phyloP scores from a whole-genome alignment of 2,797 vertebrate genomes.

The Saxicola maurus region DNA sequence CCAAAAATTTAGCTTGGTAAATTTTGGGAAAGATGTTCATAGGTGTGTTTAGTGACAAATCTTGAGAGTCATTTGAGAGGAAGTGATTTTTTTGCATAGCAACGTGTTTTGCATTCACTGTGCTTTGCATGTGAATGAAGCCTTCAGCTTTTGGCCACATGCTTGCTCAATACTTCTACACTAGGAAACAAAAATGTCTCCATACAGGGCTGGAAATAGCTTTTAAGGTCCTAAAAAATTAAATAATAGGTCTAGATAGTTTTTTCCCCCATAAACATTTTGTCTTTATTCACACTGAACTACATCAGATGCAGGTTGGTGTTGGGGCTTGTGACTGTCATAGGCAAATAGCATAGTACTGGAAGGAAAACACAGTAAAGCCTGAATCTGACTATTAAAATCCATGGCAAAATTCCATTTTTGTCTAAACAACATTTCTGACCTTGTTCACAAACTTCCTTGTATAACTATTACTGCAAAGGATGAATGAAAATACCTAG shows the following conservation, averaged over 20 bases:
- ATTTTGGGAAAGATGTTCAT: background rate
- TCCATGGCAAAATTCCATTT: background rate
- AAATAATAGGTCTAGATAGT: background rate
- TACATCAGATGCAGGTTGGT: background rate
- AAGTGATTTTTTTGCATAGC: background rate
- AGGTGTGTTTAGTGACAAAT: accelerated
- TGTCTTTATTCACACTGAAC: background rate
- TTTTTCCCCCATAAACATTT: background rate
- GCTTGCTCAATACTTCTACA: background rate
- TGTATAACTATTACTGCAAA: background rate
- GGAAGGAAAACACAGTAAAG: background rate
- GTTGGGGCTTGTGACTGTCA: background rate
- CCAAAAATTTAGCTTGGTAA: background rate
- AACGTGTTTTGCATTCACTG: background rate
- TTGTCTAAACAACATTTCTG: background rate
- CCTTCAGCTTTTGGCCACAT: background rate
- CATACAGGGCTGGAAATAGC: background rate
- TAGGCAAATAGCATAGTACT: background rate
- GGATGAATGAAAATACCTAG: background rate
- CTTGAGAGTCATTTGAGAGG: background rate
- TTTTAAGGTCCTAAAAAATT: background rate
- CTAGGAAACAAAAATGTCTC: background rate
- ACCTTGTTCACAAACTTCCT: background rate
- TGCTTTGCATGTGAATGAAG: background rate
- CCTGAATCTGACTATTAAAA: background rate